Evolutionary conservation across 2,888 invertebrate species (phyloP), one percentile per base, ranked within the genome.

Genomic region (Platycnemis pennipes): DNA sequence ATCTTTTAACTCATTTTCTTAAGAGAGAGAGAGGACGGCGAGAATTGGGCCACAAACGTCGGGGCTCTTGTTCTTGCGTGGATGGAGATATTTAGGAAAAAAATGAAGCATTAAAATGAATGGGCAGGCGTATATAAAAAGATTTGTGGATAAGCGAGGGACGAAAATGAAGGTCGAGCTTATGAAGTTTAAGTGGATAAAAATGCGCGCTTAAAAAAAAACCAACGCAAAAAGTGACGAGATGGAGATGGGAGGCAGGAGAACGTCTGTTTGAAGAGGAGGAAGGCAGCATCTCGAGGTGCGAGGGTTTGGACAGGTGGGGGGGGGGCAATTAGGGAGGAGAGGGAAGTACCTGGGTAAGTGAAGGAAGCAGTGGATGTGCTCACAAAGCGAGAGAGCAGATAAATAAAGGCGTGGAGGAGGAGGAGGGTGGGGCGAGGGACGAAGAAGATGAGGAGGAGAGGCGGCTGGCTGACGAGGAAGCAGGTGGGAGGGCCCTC

Each of bases 161-260:
- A 63, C 7, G n/a, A n/a, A 53, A 63, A 63, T 63, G 63, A 63
- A 26, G 26, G 63, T n/a, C 63, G 63, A n/a, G 63, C 63, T 63
- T 63, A 63, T 63, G 63, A 63, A 26, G 63, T 63, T 63, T 63
- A 63, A 63, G 63, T 22, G 63, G 63, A 63, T 63, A 63, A 63
- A 63, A 63, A 63, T 63, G 22, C 8, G 5, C 22, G 63, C n/a
- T 63, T 63, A 63, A 63, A 26, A 63, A 63, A 26, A 63, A 63
- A 63, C 53, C n/a, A 26, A 5, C 19, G 63, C 7, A n/a, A n/a
- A 49, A 19, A 19, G 19, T 19, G 49, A 49, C 49, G 49, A 49
- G 56, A 1, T n/a, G n/a, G 53, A 63, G 19, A 19, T 11, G 19
- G 26, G 63, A 63, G 3, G 26, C 7, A n/a, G 2, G 63, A 63